Evolutionary conservation across 2,797 vertebrate species (phyloP), one percentile per base, ranked within the genome.

Genomic region (Coregonus sp.): DNA sequence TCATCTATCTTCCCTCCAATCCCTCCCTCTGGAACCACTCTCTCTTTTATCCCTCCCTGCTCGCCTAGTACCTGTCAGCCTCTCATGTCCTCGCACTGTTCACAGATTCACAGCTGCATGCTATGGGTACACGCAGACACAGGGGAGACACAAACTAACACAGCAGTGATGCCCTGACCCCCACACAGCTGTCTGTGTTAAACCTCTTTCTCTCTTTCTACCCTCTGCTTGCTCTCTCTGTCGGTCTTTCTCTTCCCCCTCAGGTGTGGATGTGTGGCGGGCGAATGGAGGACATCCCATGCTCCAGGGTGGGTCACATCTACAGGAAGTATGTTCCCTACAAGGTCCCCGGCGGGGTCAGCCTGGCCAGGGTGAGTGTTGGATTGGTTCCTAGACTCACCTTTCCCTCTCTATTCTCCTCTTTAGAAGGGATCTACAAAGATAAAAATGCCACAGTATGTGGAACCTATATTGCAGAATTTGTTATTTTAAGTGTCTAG

Each of bases 221-320:
- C 25, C 47, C 12, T 50, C 25, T 4, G 9, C 40, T 47, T 11
- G 40, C 65, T 65, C 16, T 47, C 12, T 68, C 31, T 70, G 33
- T 59, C 72, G 47, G 9, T 72, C 1, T 70, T 7, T 67, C 1
- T 81, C 47, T 61, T 7, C 52, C 78, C 74, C 72, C 77, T 14
- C 82, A 99, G 98, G 96, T 99, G 1, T 99, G 98, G 98, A 99
- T 99, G 98, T 99, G 98, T 77, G 98, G 98, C 0, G 98, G 98
- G 7, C 95, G 95, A 50, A 99, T 99, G 97, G 97, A 99, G 91
- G 98, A 99, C 89, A 95, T 97, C 29, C 97, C 97, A n/a, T 98
- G 97, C 88, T 98, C 97, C 78, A 93, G 98, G 82, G 98, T 99
- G 40, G 98, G 98, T 18, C 98, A 99, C 82, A 98, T 99, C 90